Percentiles rank a stretch among this genome's conserved stretches.
Evolutionary conservation across 2,888 invertebrate species (phyloP).

Genomic region (Habrosyne pyritoides): DNA sequence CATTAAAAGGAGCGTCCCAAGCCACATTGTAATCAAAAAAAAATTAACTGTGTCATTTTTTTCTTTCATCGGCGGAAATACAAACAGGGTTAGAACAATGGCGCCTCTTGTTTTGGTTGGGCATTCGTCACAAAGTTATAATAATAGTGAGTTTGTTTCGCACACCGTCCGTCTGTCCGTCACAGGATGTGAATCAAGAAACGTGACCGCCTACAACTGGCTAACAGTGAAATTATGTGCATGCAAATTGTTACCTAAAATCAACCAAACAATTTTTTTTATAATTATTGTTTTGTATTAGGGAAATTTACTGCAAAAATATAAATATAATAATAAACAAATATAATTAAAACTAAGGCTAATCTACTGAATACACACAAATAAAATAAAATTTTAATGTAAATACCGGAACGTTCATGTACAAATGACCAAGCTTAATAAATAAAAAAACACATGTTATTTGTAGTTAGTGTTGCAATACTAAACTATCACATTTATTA

Average conservation of each 20-base stretch:
- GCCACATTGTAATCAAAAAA: conserved; percentile 5
- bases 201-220: conserved; percentile 41
- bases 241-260: conserved; percentile 37
- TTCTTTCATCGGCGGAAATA: conserved; percentile 57
- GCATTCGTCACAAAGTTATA: conserved; percentile 51
- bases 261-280: too few species aligned
- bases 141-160: conserved; percentile 33
- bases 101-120: conserved; percentile 57
- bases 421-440: too few species aligned
- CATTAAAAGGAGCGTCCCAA: neutral
- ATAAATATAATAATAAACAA: too few species aligned
- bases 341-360: too few species aligned
- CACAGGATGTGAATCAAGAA: conserved; percentile 69
- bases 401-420: too few species aligned
- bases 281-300: too few species aligned
- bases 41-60: conserved; percentile 45
- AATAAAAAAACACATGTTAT: too few species aligned
- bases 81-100: conserved; percentile 66
- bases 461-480: too few species aligned
- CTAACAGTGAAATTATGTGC: conserved; percentile 44
- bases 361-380: too few species aligned
- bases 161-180: conserved; percentile 38
- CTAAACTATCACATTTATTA: too few species aligned
- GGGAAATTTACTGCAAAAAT: too few species aligned
- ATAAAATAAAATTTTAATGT: too few species aligned